A percentile compares a stretch with the other conserved stretches of the same genome.
These are phyloP conservation scores for Piaya cayana DNA, from an alignment of 2,113 vertebrate genomes.

Conservation along the genomic window DNA sequence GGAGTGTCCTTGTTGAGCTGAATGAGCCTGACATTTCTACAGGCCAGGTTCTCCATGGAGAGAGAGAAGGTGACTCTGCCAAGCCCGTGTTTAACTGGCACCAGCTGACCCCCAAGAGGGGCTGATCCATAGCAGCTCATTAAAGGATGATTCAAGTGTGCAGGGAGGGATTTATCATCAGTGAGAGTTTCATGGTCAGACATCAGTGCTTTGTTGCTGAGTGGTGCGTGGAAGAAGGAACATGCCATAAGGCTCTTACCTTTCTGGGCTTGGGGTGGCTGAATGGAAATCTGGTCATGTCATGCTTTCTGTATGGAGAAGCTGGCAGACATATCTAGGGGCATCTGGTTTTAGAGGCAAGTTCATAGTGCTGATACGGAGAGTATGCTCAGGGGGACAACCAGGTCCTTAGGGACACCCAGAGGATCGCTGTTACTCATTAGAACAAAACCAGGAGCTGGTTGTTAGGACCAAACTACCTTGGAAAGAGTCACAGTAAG, in stretches of 20 bases:
- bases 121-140: background rate
- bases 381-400: background rate
- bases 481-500: accelerated
- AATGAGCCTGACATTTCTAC: accelerated
- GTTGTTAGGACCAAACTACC: background rate
- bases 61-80: background rate
- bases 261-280: background rate
- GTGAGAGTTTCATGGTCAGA: background rate
- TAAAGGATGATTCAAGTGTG: background rate
- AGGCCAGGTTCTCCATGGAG: accelerated
- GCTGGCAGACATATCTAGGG: background rate
- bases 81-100: background rate
- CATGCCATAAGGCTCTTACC: accelerated
- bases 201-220: background rate
- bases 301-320: background rate
- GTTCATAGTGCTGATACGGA: background rate
- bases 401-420: background rate
- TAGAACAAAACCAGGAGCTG: background rate
- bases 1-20: background rate
- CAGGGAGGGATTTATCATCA: background rate
- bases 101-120: accelerated
- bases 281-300: background rate
- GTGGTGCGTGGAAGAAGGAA: background rate
- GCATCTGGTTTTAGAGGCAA: background rate
- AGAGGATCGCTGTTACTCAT: accelerated